Evolutionary conservation across 1,140 invertebrate genomes (phyloP), one percentile per base, ranked within the genome.

Genomic region (Drosophila asahinai): DNA sequence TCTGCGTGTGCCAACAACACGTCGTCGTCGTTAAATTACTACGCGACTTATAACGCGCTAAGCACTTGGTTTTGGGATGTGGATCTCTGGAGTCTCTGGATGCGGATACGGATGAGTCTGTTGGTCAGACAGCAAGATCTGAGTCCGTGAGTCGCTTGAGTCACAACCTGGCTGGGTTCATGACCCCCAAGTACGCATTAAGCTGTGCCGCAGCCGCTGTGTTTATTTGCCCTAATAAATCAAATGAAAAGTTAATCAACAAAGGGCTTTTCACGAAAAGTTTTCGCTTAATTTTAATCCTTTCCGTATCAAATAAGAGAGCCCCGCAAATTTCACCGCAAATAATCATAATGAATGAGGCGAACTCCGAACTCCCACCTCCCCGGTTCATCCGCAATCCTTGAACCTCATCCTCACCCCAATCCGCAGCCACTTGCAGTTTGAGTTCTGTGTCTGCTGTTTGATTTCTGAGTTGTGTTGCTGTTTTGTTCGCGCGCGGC

Each of bases 281-380:
- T 79, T 91, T 92, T 55, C 66, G 87, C 86, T 81, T 91, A 90
- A 91, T 91, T 92, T 86, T 91, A 91, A 91, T 92, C 90, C 90
- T 91, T 91, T 92, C 82, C 80, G 80, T 81, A 90, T 92, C 90
- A 82, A 91, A 91, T 82, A 68, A 68, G 68, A 78, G 71, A 74
- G 71, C 70, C 77, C 86, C 86, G 79, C 82, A 90, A 90, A 87
- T 86, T 86, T 80, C 65, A 91, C 90, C 90, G 82, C 90, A 91
- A 91, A 91, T 91, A 91, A 83, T 91, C 91, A 91, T 91, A 91
- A 91, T 92, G 86, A 91, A 92, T 77, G 70, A 27, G 61, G 42
- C 51, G 27, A 40, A 27, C 63, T 67, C 40, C 57, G 59, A n/a
- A 25, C 33, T 49, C 52, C 61, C 70, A 76, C 54, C 36, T 33